Base-by-base conservation (phyloP, 2,797 vertebrate genomes). In the Siniperca scherzeri region DNA sequence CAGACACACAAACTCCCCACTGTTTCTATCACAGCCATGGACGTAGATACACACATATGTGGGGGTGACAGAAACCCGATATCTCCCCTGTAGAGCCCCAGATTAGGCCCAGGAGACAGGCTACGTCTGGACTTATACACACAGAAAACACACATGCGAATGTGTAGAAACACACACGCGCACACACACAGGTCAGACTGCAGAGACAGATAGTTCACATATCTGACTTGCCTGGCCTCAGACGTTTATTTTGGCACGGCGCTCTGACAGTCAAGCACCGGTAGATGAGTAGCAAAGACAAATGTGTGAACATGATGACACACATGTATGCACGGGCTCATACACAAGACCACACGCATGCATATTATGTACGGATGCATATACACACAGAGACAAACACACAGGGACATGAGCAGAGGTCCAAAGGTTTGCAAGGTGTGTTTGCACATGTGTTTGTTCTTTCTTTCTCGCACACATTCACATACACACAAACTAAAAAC, bases 51-150 rank as follows among this genome's bases (percentile, higher is more conserved):
- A 84, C 83, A 90, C 36, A 83, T 57, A 90, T 88, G 87, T 83
- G 81, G 80, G 85, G 81, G 86, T 81, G 82, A 89, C 82, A 86
- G 92, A 90, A 93, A 94, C 80, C 65, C 8, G 83, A 94, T 93
- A 91, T 74, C 86, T 80, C 79, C 89, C 80, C 78, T 75, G 72
- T 87, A 85, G 91, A 92, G 85, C 88, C 80, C 84, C 84, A 92
- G 92, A 94, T 94, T 93, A 93, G 82, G 71, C 92, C 89, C 87
- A 89, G 87, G 93, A 93, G 93, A 94, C 91, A 89, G 89, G 81
- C 90, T 67, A 74, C 25, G 83, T 92, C 90, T 90, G 87, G 84
- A 62, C 71, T 86, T 84, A 88, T 42, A 36, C 83, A 86, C 83
- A 83, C 73, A 74, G 50, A 74, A 81, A 73, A 72, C 70, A 82